These are phyloP conservation scores for Porites lobata DNA, from an alignment of 92 coral and sea anemone genomes.

Conservation along the genomic window DNA sequence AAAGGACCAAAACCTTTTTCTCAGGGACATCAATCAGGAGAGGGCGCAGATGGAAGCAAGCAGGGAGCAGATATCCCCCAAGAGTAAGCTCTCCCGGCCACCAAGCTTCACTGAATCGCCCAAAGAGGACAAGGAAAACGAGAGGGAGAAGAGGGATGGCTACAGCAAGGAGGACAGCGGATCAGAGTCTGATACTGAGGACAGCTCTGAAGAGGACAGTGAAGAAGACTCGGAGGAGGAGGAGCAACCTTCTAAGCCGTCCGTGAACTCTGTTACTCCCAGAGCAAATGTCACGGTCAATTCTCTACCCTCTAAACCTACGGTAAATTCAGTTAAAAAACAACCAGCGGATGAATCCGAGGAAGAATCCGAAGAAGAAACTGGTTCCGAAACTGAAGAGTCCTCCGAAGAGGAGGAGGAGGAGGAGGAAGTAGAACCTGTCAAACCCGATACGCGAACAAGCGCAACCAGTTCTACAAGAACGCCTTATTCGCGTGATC, in stretches of 20 bases:
- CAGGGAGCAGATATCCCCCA: constrained; percentile 74
- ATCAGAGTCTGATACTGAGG: constrained; percentile 77
- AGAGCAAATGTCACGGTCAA: constrained; percentile 48
- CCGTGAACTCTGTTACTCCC: constrained; percentile 36
- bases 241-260: constrained; percentile 9
- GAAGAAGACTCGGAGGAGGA: constrained; percentile 83
- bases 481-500: constrained; percentile 59
- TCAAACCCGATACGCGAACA: constrained; percentile 60
- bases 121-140: constrained; percentile 88
- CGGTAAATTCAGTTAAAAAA: constrained; percentile 38
- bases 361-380: constrained; percentile 63
- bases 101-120: constrained; percentile 85
- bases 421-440: constrained; percentile 36
- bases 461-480: constrained; percentile 47
- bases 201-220: constrained; percentile 70
- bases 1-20: constrained; percentile 93
- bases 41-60: constrained; percentile 81
- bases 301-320: constrained; percentile 56
- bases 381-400: constrained; percentile 58
- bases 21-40: constrained; percentile 93
- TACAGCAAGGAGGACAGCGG: constrained; percentile 84
- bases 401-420: constrained; percentile 65
- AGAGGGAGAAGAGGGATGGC: constrained; percentile 78
- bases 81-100: constrained; percentile 56
- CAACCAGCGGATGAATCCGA: constrained; percentile 65